Base-by-base conservation (phyloP, 2,797 vertebrate genomes). In the Aselliscus stoliczkanus region DNA sequence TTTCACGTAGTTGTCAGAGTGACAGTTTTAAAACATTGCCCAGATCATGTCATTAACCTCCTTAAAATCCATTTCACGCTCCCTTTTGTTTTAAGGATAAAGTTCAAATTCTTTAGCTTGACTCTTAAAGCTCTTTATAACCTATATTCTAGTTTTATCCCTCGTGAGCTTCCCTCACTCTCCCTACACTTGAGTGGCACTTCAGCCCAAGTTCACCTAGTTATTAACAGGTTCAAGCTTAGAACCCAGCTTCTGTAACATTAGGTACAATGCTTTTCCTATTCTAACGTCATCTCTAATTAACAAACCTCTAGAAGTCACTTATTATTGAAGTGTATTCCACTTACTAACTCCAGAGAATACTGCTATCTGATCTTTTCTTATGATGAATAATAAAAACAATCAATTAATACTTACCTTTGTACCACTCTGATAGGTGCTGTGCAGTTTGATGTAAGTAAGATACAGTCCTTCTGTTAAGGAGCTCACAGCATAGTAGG, bases 21-120 rank as follows among this genome's bases (percentile, higher is more conserved):
- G 37, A 87, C 84, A 84, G 37, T 90, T 97, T 54, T 93, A 83
- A 96, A 96, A 90, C 88, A 88, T 27, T 85, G 8, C 44, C n/a
- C 52, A 95, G 58, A 89, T 95, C 29, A 82, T 93, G 83, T 62
- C 42, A 96, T 92, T 95, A 85, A 79, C 39, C 25, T 90, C 25
- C 39, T 88, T 88, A 94, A 90, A 97, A 88, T 92, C 64, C 23
- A 25, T 92, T 13, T 96, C 50, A 62, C 15, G 70, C 3, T 96
- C 31, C 95, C 73, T 42, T 64, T 95, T 94, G 73, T 88, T 90
- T 92, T 92, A 88, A 96, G 37, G 27, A 80, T 88, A 60, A 81
- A 79, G 39, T 92, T 92, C 44, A 90, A 47, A 90, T 76, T 95
- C 20, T 95, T 95, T 88, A 60, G 18, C 52, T 5, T 34, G 14